Conservation (phyloP, 2,113 vertebrate genomes). For the Osmerus eperlanus region DNA sequence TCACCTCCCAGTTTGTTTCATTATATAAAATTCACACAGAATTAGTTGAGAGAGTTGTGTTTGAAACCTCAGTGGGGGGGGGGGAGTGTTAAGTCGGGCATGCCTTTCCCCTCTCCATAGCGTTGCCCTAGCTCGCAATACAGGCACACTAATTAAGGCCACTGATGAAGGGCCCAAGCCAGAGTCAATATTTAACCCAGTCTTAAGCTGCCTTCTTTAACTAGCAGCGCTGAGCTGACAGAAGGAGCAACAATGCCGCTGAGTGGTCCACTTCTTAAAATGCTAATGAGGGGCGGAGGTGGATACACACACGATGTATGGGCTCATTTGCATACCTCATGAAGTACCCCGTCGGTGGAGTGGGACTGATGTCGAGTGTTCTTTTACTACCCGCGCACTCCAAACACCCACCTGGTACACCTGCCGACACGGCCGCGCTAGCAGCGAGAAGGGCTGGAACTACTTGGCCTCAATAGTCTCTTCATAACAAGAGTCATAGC, state of each 20-base stretch:
- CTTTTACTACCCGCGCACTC: constrained; percentile 47
- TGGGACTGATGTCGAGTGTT: constrained; percentile 54
- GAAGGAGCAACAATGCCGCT: constrained; percentile 62
- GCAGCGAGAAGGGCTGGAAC: constrained; percentile 27
- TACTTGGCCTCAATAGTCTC: constrained; percentile 23
- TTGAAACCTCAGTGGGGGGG: constrained; percentile 42
- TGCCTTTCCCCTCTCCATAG: constrained; percentile 11
- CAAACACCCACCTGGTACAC: constrained; percentile 57
- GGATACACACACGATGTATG: constrained; percentile 56
- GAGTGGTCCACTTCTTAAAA: constrained; percentile 72
- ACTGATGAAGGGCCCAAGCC: constrained; percentile 63
- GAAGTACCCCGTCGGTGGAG: constrained; percentile 60
- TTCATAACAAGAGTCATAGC: constrained; percentile 21
- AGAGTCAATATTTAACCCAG: constrained; percentile 76
- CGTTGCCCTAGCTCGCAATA: constrained; percentile 47
- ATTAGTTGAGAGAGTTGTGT: constrained; percentile 44
- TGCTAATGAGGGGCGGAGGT: constrained; percentile 72
- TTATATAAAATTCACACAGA: constrained; percentile 71
- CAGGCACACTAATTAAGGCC: constrained; percentile 66
- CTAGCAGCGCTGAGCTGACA: constrained; percentile 62
- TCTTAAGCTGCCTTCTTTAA: constrained; percentile 67
- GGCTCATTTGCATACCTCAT: constrained; percentile 78
- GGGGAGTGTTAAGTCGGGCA: constrained; percentile 62
- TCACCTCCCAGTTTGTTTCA: constrained; percentile 52
- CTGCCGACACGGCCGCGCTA: constrained; percentile 9